A percentile compares a stretch with the other conserved stretches of the same genome.
Evolutionary conservation across 2,888 invertebrate species (phyloP).

Genomic region (Noctuana brunneofusca): DNA sequence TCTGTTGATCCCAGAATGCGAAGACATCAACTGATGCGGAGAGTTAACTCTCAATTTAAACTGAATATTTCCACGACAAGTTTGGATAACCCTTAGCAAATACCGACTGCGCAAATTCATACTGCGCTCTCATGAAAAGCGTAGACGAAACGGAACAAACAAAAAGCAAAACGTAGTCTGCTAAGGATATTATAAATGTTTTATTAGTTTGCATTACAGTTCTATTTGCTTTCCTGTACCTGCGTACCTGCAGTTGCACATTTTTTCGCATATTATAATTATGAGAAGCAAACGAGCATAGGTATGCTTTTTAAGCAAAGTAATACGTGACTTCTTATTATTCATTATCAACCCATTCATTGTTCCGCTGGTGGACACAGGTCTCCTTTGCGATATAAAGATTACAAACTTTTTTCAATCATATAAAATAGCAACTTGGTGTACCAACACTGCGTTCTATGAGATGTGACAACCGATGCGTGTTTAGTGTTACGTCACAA

Average conservation of each 20-base stretch:
- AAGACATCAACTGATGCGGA: too few species aligned
- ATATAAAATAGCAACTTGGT: too few species aligned
- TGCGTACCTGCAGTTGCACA: conserved; percentile 8
- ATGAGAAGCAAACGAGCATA: conserved; percentile 4
- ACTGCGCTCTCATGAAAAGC: background rate
- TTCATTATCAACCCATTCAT: too few species aligned
- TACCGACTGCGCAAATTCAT: background rate
- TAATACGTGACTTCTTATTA: background rate
- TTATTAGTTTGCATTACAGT: conserved; percentile 6
- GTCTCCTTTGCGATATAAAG: too few species aligned
- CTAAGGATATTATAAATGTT: conserved; percentile 6
- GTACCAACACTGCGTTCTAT: background rate
- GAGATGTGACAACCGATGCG: conserved; percentile 37
- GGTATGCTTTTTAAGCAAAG: too few species aligned
- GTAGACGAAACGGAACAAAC: conserved; percentile 8
- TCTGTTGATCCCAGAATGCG: too few species aligned
- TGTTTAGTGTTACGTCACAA: conserved; percentile 38
- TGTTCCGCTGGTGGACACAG: too few species aligned
- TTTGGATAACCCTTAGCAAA: background rate
- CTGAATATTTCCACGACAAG: background rate
- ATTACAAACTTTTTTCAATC: too few species aligned
- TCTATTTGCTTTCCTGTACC: conserved; percentile 4
- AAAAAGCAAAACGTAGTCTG: conserved; percentile 5
- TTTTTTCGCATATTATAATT: background rate
- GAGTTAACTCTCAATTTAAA: too few species aligned